Base-by-base conservation (phyloP, 2,888 invertebrate species). In the Latrodectus hesperus region DNA sequence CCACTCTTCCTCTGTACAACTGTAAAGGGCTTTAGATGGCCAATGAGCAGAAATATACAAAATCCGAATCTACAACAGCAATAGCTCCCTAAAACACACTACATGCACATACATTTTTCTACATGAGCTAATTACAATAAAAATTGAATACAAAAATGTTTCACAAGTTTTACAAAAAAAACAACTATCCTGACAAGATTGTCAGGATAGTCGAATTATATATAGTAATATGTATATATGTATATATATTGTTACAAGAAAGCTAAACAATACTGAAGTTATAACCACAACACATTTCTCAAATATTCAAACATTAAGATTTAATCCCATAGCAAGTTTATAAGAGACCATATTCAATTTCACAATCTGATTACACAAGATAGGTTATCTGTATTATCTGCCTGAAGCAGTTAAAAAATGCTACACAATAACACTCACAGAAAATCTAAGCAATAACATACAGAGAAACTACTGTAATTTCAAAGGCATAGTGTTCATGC, bases 21-120 rank as follows among this genome's bases (percentile, higher is more conserved):
- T 82, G 82, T 76, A 85, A 87, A 83, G 82, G 87, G 83, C 78
- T 83, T 82, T 60, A 60, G n/a, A 83, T 84, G 88, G 88, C 88
- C 88, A 84, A 82, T 88, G 84, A 88, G 88, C 88, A 88, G 83
- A 88, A 88, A 88, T 88, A 88, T 88, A 88, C 88, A 88, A 88
- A 85, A 88, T 88, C 78, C 82, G 83, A 88, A 88, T 88, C 88
- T 88, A 88, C 88, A 88, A 88, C 79, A 82, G 86, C 87, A 76
- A 82, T 76, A 80, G 82, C 83, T 88, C 88, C 79, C 81, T 82
- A 83, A 74, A 60, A 88, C 88, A 88, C 86, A 76, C 86, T 87
- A 87, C 82, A 87, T 82, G 81, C 84, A 88, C 85, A 79, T 65
- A 87, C 70, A 83, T 26, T 83, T 65, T 88, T 79, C 84, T 84